Evolutionary conservation across 2,797 vertebrate genomes (phyloP), one percentile per base, ranked within the genome.

Genomic region (Diplodus puntazzo): DNA sequence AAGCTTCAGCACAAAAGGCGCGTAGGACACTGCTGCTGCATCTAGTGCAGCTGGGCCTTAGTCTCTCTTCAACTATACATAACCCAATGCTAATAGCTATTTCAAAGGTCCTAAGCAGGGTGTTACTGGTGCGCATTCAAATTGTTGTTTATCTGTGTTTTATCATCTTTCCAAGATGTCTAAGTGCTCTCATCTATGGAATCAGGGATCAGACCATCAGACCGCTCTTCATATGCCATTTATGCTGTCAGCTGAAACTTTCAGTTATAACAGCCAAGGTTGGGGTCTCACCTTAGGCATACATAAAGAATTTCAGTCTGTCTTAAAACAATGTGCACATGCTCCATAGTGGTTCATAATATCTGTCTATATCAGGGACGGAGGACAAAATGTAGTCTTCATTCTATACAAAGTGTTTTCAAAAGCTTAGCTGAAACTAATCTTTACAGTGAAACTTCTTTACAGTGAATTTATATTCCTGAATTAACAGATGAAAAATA

Each of bases 121-220:
- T 66, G 11, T 0, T 54, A 0, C 1, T 81, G 17, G 11, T 70
- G 1, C 76, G 60, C 0, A 0, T 85, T 3, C 39, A 74, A 2
- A 73, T 10, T 30, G 11, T 85, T 20, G 1, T 87, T 0, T 87
- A 89, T 30, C 48, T 90, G 2, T 61, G 13, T 4, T 5, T 83
- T 10, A 8, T 68, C 13, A 23, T 90, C 10, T 3, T 89, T 0
- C 89, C 90, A 16, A 84, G 81, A 43, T 90, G 90, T 74, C 69
- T 92, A 17, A 88, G 79, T 18, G 54, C 77, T 25, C 77, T 92
- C 0, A 86, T 92, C 45, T 92, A 92, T 43, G 91, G 85, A 1
- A 66, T 92, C n/a, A 87, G 86, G 80, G 90, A 92, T 50, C 64
- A 81, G 17, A 77, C 43, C n/a, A 87, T 93, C 65, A 81, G 86